Conservation (phyloP, 2,797 vertebrate species). For the Telmatherina bonti region DNA sequence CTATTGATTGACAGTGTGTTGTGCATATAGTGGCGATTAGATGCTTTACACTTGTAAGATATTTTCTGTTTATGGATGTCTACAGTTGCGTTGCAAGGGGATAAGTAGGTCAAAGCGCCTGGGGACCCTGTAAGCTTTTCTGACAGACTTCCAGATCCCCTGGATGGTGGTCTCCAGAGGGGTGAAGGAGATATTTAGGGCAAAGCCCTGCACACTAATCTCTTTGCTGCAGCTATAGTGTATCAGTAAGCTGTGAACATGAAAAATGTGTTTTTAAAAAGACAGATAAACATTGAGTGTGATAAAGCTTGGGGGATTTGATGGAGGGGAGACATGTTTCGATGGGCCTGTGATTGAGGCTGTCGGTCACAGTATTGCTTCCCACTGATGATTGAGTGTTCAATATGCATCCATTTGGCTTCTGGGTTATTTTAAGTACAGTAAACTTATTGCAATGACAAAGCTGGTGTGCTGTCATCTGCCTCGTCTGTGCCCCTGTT, state of each 20-base stretch:
- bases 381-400: constrained; percentile 7
- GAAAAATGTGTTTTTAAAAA: not conserved
- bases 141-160: constrained; percentile 71
- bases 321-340: not conserved
- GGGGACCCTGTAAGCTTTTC: constrained; percentile 56
- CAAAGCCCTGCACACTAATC: constrained; percentile 49
- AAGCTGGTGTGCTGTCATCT: constrained; percentile 17
- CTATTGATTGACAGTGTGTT: no score
- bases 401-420: constrained; percentile 8
- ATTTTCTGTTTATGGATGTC: constrained; percentile 38
- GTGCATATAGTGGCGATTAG: not conserved
- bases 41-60: constrained; percentile 14
- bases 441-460: constrained; percentile 9
- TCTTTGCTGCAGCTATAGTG: constrained; percentile 23
- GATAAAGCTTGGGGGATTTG: not conserved
- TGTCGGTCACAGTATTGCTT: not conserved
- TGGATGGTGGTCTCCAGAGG: constrained; percentile 64
- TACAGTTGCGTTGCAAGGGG: constrained; percentile 38
- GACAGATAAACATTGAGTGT: constrained; percentile 4
- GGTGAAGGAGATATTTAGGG: constrained; percentile 65
- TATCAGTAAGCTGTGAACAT: constrained; percentile 13
- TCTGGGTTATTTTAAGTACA: constrained; percentile 25
- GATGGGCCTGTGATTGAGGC: not conserved
- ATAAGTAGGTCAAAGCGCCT: constrained; percentile 75
- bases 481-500: constrained; percentile 32